Conservation (phyloP, 1,140 invertebrate species). For the Pogonomyrmex californicus region DNA sequence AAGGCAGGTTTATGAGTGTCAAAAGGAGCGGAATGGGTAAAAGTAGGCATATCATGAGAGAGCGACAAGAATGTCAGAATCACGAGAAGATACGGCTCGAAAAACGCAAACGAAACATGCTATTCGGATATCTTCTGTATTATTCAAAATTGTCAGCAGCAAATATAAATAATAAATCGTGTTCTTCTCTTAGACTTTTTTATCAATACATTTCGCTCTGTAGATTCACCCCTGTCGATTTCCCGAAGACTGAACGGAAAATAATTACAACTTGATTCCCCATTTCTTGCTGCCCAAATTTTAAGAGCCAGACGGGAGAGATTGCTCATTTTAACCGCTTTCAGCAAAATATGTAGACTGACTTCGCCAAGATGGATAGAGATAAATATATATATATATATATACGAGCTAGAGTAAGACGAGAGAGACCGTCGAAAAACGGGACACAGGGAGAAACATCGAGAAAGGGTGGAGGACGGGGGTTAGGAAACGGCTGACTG, state of each 20-base stretch:
- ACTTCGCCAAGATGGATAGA: conserved; percentile 34
- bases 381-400: conserved; percentile 22
- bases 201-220: neutral
- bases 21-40: conserved; percentile 41
- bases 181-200: neutral
- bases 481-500: conserved; percentile 54
- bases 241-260: neutral
- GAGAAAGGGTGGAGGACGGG: neutral
- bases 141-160: neutral
- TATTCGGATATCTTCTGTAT: neutral
- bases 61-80: neutral
- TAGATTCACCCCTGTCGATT: neutral
- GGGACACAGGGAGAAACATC: conserved; percentile 13
- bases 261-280: conserved; percentile 6
- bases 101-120: neutral
- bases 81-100: conserved; percentile 7
- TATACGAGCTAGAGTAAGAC: conserved; percentile 31
- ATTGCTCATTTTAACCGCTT: conserved; percentile 48
- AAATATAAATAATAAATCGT: neutral
- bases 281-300: conserved; percentile 1
- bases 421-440: conserved; percentile 37
- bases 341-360: conserved; percentile 45
- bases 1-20: conserved; percentile 44
- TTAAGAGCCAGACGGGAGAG: neutral
- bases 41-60: conserved; percentile 47